Base-by-base conservation (phyloP, 2,888 invertebrate species). In the Strigamia maritima region DNA sequence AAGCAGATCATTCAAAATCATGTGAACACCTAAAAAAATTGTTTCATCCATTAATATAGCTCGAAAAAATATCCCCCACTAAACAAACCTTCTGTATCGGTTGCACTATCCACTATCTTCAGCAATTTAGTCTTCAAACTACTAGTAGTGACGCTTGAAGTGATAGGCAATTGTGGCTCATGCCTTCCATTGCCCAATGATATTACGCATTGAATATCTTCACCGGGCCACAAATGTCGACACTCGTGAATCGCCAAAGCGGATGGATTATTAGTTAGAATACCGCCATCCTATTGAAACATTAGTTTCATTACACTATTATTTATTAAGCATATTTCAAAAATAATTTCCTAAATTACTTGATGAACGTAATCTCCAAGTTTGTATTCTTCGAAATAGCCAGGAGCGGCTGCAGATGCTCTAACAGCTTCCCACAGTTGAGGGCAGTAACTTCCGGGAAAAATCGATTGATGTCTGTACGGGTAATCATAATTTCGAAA, bases 361-460 rank as follows among this genome's bases (percentile, higher is more conserved):
- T 92, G 92, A 84, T 92, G 92, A 82, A 93, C 86, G 82, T 89
- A 88, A 12, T 91, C 91, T 79, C 90, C 90, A 24, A 92, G 87
- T 81, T 89, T 89, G 84, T 91, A 93, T 86, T 94, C 95, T 84
- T 92, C 91, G 87, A 95, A 97, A 88, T 95, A 95, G 0, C 94
- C 93, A 2, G 96, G 97, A 6, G 96, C 96, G 74, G 96, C 95
- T 70, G 95, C 93, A 0, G 94, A 94, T 0, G 96, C 96, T 82
- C 95, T 87, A 31, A 94, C 91, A 16, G 93, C 93, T 87, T 94
- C 91, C 94, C 94, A 95, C 80, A 94, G 87, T 82, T 88, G 87
- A 81, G 92, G 90, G 80, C 90, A 89, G 82, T 90, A 89, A 77
- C 91, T 90, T 75, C 95, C 95, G 79, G 90, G 89, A 86, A 93